Conservation (phyloP, 2,888 invertebrate species). For the Mongoloraphidia duomilia region DNA sequence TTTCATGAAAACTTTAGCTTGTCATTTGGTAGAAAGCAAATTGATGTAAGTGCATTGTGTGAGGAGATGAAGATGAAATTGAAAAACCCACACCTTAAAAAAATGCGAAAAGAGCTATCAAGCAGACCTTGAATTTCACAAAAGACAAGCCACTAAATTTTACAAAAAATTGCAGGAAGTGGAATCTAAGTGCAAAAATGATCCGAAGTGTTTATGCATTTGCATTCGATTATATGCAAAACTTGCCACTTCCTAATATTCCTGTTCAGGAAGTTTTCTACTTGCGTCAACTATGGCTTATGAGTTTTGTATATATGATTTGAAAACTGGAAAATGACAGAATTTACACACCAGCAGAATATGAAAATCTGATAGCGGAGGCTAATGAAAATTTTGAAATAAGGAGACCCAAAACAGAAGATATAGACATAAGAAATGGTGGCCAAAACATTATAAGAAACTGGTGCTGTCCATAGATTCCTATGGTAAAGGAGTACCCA, state of each 20-base stretch:
- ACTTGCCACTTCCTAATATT: constrained; percentile 15
- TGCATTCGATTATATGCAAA: constrained; percentile 18
- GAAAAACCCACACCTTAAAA: constrained; percentile 10
- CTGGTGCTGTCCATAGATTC: background rate
- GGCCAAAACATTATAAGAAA: background rate
- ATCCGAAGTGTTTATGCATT: too few species aligned
- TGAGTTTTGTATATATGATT: constrained; percentile 12
- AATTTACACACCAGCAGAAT: background rate
- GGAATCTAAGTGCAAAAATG: constrained; percentile 10
- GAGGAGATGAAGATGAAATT: constrained; percentile 13
- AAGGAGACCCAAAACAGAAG: background rate
- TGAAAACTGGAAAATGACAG: constrained; percentile 10
- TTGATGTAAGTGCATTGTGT: constrained; percentile 14
- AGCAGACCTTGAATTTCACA: constrained; percentile 13
- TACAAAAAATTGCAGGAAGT: constrained; percentile 12
- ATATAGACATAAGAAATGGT: background rate
- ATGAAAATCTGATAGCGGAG: background rate
- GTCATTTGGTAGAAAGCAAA: constrained; percentile 16
- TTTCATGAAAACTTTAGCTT: constrained; percentile 15
- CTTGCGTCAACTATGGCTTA: constrained; percentile 15
- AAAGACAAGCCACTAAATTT: constrained; percentile 16
- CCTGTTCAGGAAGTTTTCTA: constrained; percentile 17
- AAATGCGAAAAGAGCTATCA: too few species aligned
- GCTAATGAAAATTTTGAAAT: background rate
- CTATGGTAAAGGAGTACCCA: background rate